Percentiles rank a stretch among this genome's conserved stretches.
phyloP scores from a whole-genome alignment of 2,113 vertebrate species.

The Zosterops hypoxanthus region DNA sequence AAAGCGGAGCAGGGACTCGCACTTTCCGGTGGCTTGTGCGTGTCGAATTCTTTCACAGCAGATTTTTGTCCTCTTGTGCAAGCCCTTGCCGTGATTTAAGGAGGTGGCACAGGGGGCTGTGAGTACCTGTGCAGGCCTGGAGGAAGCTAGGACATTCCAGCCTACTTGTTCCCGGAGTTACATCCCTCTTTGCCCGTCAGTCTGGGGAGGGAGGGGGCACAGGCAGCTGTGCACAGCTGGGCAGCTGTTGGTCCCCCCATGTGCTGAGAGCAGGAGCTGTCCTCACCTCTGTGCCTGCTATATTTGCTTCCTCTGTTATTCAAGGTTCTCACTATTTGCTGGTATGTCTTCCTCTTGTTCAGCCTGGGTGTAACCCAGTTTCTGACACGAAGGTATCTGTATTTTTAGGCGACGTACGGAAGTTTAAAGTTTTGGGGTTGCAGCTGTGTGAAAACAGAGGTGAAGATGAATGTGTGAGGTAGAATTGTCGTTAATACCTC shows the following conservation, averaged over 20 bases:
- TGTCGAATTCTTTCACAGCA: neutral
- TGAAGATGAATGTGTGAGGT: neutral
- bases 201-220: rapidly evolving
- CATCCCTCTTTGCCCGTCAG: neutral
- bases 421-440: neutral
- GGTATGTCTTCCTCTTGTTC: neutral
- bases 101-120: neutral
- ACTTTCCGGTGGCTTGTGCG: neutral
- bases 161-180: rapidly evolving
- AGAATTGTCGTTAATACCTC: neutral
- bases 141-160: neutral
- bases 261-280: neutral
- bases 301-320: neutral
- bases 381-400: rapidly evolving
- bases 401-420: rapidly evolving
- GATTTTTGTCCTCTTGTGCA: neutral
- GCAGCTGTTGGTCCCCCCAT: rapidly evolving
- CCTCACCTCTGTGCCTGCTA: rapidly evolving
- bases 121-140: rapidly evolving
- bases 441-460: neutral
- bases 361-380: neutral
- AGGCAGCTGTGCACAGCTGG: neutral
- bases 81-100: neutral
- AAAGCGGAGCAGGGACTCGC: neutral
- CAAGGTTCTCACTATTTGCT: neutral